Conservation (phyloP, 2,113 vertebrate species). For the Trochalopteron elliotii region DNA sequence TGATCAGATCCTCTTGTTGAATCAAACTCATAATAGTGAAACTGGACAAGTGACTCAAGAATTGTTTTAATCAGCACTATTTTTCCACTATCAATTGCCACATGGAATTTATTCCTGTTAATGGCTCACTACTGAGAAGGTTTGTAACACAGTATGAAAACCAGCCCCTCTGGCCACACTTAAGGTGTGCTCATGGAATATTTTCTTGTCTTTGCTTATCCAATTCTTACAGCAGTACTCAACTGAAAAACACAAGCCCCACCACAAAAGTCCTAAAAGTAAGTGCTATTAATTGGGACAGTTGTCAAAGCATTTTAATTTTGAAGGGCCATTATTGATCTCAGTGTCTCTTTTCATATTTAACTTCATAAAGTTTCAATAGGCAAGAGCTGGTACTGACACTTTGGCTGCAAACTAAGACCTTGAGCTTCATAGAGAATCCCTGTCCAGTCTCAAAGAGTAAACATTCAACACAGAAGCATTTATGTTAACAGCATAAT, state of each 20-base stretch:
- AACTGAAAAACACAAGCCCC: constrained; percentile 1
- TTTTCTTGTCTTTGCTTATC: constrained; percentile 23
- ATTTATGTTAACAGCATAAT: background rate
- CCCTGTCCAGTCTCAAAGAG: background rate
- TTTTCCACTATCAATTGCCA: background rate
- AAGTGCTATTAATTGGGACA: background rate
- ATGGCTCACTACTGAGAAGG: background rate
- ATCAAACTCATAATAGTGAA: background rate
- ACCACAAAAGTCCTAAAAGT: background rate
- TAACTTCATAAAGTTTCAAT: background rate
- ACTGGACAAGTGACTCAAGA: background rate
- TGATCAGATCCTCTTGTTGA: background rate
- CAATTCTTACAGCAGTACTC: background rate
- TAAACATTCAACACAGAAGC: background rate
- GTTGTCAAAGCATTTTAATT: background rate
- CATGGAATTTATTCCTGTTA: background rate
- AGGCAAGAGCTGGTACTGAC: background rate
- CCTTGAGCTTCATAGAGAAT: background rate
- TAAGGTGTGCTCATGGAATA: background rate
- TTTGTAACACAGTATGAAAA: background rate
- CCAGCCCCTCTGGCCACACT: background rate
- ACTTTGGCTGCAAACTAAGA: background rate
- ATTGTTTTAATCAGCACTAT: background rate
- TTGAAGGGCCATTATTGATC: background rate
- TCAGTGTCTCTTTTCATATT: background rate